Evolutionary conservation across 2,797 vertebrate genomes (phyloP).

Genomic region (Oreonectes daqikongensis): DNA sequence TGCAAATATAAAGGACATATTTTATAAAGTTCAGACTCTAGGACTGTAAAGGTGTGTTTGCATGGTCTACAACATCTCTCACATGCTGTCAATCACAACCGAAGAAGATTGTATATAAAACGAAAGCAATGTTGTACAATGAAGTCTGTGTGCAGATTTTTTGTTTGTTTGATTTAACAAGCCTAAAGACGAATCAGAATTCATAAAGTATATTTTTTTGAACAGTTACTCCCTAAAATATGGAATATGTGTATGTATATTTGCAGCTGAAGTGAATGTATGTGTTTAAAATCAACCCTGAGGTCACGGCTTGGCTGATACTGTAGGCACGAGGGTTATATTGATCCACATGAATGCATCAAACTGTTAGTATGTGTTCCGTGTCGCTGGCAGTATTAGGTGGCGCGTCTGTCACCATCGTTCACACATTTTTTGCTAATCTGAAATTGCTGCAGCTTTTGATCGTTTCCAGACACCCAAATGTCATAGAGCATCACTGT

Average conservation of each 20-base stretch:
- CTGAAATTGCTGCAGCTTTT: constrained; percentile 8
- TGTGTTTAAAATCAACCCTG: too few species aligned
- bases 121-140: not conserved
- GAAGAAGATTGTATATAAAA: not conserved
- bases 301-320: not conserved
- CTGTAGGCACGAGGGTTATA: constrained; percentile 55
- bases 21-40: constrained; percentile 49
- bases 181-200: too few species aligned
- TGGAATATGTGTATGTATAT: too few species aligned
- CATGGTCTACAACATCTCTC: constrained; percentile 42
- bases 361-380: constrained; percentile 69
- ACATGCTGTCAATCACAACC: not conserved
- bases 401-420: constrained; percentile 69
- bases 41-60: not conserved
- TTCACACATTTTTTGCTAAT: constrained; percentile 61
- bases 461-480: not conserved
- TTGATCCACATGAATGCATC: constrained; percentile 70
- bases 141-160: too few species aligned
- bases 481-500: constrained; percentile 6
- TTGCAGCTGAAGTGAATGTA: too few species aligned
- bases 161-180: too few species aligned
- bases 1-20: constrained; percentile 62
- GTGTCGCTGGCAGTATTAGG: constrained; percentile 64
- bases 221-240: too few species aligned
- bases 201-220: too few species aligned